Conservation (phyloP, 2,113 vertebrate species). For the Hippocampus guttulatus region DNA sequence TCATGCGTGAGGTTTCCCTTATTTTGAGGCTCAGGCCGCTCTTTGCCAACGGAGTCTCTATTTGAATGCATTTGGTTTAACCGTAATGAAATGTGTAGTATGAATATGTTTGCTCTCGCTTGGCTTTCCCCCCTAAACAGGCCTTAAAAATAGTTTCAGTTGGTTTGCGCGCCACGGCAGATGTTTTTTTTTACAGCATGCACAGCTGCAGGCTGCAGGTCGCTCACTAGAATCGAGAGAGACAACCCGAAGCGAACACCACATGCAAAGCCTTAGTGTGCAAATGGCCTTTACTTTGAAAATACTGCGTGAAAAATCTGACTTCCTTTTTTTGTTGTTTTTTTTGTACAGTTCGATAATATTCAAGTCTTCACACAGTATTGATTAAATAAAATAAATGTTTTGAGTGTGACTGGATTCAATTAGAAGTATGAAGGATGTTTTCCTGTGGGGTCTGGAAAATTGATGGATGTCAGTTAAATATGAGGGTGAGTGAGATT, state of each 20-base stretch:
- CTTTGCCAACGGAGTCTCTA: not conserved
- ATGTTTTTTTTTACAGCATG: constrained; percentile 38
- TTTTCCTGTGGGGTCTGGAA: not conserved
- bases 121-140: constrained; percentile 15
- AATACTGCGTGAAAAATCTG: not conserved
- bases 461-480: constrained; percentile 7
- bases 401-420: not conserved
- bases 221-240: constrained; percentile 24
- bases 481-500: not conserved
- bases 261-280: constrained; percentile 10
- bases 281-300: not conserved
- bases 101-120: not conserved
- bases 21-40: not conserved
- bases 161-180: constrained; percentile 27
- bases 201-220: constrained; percentile 38
- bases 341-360: not conserved
- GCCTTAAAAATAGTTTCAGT: constrained; percentile 13
- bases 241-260: constrained; percentile 26
- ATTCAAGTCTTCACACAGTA: not conserved
- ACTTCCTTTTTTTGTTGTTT: not conserved
- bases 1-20: not conserved
- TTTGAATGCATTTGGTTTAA: not conserved
- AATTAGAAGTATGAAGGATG: not conserved
- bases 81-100: not conserved
- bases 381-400: not conserved